These are phyloP conservation scores for Ictalurus punctatus DNA, from an alignment of 2,113 vertebrate species.

Conservation along the genomic window DNA sequence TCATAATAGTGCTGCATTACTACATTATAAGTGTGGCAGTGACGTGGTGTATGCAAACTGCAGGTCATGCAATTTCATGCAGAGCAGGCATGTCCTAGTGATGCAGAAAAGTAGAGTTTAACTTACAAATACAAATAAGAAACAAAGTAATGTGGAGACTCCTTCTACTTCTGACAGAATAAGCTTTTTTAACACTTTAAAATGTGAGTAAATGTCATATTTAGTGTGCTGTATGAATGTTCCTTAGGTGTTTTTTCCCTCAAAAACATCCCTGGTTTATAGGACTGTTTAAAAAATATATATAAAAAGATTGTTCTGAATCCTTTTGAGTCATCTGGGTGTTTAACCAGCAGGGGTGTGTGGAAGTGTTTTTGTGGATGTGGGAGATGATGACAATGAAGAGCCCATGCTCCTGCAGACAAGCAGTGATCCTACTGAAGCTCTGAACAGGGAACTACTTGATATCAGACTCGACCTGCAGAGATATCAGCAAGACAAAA, in stretches of 20 bases:
- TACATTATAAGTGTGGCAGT: neutral
- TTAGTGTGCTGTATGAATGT: neutral
- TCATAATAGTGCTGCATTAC: neutral
- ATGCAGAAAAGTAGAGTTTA: neutral
- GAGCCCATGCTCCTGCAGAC: neutral
- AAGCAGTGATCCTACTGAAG: constrained; percentile 41
- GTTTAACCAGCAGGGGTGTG: constrained; percentile 26
- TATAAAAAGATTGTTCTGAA: neutral
- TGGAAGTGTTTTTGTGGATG: constrained; percentile 19
- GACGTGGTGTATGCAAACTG: neutral
- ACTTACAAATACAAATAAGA: neutral
- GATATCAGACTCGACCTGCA: constrained; percentile 80
- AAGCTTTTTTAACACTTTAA: neutral
- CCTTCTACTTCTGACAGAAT: neutral
- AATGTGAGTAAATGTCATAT: neutral
- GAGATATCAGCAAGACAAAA: constrained; percentile 77
- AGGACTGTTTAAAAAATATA: neutral
- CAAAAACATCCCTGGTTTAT: neutral
- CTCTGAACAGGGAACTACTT: constrained; percentile 77
- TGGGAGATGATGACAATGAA: constrained; percentile 36
- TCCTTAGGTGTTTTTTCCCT: neutral
- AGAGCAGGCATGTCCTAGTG: neutral
- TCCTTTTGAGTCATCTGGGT: neutral
- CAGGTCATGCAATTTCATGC: neutral
- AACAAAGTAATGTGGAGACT: neutral